phyloP scores from a whole-genome alignment of 2,888 invertebrate species.

The Heliconius hortense region DNA sequence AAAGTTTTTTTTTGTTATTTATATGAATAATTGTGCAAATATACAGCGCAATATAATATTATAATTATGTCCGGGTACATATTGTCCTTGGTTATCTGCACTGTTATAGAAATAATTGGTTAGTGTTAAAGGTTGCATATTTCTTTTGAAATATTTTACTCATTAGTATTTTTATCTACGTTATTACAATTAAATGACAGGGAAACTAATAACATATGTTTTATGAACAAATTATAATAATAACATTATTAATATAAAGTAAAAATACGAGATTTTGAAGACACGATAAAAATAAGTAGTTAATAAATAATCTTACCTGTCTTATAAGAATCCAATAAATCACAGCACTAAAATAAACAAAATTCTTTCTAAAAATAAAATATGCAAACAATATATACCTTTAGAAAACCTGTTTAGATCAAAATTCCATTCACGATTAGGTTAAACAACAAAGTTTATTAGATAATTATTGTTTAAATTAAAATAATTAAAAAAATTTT shows the following conservation, averaged over 20 bases:
- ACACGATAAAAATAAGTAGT: neutral
- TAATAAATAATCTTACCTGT: conserved; percentile 53
- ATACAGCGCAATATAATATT: neutral
- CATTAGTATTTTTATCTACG: neutral
- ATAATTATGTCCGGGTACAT: conserved; percentile 14
- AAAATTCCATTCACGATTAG: conserved; percentile 34
- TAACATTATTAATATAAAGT: neutral
- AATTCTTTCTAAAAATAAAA: conserved; percentile 33
- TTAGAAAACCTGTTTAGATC: conserved; percentile 27
- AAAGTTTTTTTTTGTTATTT: neutral
- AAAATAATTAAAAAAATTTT: neutral
- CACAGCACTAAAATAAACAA: conserved; percentile 42
- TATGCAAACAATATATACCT: conserved; percentile 29
- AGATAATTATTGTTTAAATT: neutral
- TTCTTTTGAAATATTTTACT: too few species aligned
- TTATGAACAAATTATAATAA: neutral
- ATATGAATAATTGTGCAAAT: neutral
- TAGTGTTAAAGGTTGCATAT: neutral
- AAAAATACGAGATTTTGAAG: neutral
- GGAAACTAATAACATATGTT: neutral
- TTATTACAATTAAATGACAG: neutral
- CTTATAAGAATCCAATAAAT: conserved; percentile 54
- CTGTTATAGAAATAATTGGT: neutral
- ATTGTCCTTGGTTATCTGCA: conserved; percentile 12
- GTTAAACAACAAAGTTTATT: neutral